Evolutionary conservation across 2,888 invertebrate genomes (phyloP).

Genomic region (Acanthacorydalis orientalis): DNA sequence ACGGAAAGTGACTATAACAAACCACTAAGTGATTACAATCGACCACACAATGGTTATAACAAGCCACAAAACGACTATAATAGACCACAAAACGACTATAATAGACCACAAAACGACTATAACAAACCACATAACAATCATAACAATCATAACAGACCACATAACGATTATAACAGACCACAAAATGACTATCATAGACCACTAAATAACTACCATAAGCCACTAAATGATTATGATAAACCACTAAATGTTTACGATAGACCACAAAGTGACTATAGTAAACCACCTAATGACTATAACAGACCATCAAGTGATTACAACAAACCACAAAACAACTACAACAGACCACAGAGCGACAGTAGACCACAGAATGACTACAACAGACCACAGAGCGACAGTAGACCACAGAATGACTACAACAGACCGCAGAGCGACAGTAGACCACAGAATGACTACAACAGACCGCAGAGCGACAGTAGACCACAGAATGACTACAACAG

Average conservation of each 20-base stretch:
- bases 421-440: background rate
- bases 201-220: no score
- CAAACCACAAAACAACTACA: background rate
- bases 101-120: no score
- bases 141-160: no score
- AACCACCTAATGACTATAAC: no score
- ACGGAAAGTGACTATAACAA: no score
- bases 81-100: no score
- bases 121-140: background rate
- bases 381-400: background rate
- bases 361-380: conserved; percentile 1
- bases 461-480: background rate
- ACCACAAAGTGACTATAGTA: no score
- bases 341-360: background rate
- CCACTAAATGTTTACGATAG: background rate
- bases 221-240: no score
- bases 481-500: background rate
- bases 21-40: no score
- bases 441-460: background rate
- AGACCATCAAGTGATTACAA: background rate
- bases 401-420: conserved; percentile 1
- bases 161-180: background rate
- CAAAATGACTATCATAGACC: no score
- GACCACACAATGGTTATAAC: no score
- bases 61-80: no score